Evolutionary conservation across 2,797 vertebrate genomes (phyloP).

Genomic region (Sebastes reedi): DNA sequence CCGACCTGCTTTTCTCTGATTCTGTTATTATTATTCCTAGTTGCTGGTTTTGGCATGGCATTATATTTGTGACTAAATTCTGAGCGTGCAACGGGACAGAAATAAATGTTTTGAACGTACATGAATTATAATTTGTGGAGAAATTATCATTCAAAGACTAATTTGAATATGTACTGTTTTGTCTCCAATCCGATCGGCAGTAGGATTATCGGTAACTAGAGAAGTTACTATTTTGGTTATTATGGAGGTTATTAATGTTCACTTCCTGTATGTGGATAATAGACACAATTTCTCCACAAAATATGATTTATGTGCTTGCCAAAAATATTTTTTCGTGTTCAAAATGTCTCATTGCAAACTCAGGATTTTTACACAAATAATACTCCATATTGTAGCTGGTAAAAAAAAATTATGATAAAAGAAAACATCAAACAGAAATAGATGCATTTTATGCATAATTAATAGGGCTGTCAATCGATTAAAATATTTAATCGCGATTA

Average conservation of each 20-base stretch:
- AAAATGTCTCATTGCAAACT: neutral
- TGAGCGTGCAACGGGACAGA: neutral
- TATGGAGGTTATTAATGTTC: neutral
- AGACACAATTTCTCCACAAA: neutral
- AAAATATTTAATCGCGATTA: too few relatives aligned
- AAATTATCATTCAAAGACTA: neutral
- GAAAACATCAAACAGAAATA: neutral
- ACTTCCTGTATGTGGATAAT: neutral
- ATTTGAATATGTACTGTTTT: accelerated
- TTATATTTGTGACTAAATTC: neutral
- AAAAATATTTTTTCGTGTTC: neutral
- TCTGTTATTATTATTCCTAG: neutral
- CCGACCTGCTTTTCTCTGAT: neutral
- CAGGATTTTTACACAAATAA: neutral
- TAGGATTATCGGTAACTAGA: neutral
- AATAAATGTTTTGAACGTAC: neutral
- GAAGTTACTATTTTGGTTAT: neutral
- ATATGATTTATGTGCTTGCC: neutral
- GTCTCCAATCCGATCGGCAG: neutral
- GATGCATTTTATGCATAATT: accelerated
- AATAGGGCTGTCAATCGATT: too few relatives aligned
- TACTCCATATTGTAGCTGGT: neutral
- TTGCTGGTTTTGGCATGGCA: neutral
- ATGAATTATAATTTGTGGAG: neutral
- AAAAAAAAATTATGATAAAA: neutral